Conservation (phyloP, 2,113 vertebrate species). For the Pedionomus torquatus region DNA sequence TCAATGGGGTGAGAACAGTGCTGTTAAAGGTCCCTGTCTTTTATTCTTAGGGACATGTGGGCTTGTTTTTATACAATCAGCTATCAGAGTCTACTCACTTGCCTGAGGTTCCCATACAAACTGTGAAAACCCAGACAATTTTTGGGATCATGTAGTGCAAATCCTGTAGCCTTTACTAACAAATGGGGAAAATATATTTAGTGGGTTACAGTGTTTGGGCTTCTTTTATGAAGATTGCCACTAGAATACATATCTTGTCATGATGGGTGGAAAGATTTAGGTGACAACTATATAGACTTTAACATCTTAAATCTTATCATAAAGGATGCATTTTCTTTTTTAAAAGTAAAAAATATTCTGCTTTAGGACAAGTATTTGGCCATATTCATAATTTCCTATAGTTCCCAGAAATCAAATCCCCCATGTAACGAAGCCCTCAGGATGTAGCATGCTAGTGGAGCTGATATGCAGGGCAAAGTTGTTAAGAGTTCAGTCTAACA, state of each 20-base stretch:
- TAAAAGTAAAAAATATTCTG: neutral
- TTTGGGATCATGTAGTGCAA: neutral
- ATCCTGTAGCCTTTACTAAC: neutral
- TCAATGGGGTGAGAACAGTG: accelerated
- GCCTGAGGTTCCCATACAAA: neutral
- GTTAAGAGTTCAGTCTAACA: neutral
- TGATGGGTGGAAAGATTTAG: neutral
- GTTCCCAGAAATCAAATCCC: neutral
- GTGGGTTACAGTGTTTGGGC: neutral
- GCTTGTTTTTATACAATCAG: neutral
- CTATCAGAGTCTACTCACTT: neutral
- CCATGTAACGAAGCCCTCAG: neutral
- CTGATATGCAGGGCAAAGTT: neutral
- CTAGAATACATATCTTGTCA: neutral
- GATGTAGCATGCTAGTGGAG: neutral
- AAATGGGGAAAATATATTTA: neutral
- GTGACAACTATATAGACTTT: neutral
- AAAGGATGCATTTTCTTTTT: neutral
- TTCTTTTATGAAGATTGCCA: neutral
- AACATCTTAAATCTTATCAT: neutral
- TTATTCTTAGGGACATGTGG: neutral
- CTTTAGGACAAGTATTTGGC: neutral
- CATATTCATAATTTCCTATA: neutral
- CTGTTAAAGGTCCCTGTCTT: neutral
- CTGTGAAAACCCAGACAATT: neutral